phyloP scores from a whole-genome alignment of 2,888 invertebrate genomes.

The Erebia palarica region DNA sequence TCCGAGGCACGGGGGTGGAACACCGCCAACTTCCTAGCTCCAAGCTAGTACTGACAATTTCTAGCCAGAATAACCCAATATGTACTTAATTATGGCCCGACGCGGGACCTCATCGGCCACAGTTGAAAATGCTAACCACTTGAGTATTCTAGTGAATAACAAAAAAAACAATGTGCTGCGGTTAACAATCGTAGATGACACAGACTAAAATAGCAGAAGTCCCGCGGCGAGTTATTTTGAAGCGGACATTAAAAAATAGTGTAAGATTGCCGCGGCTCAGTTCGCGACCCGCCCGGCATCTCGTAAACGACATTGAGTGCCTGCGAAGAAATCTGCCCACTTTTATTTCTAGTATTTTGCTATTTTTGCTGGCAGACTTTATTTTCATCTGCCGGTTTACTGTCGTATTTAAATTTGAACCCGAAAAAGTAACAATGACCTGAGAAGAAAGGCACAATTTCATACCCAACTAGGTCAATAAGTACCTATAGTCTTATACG shows the following conservation, averaged over 20 bases:
- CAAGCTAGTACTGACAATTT: too few relatives aligned
- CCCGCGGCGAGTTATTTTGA: slow-evolving; percentile 48
- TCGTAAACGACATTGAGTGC: slow-evolving; percentile 39
- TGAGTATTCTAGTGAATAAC: too few relatives aligned
- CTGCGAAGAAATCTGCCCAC: slow-evolving; percentile 23
- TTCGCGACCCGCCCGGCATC: slow-evolving; percentile 36
- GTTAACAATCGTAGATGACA: slow-evolving; percentile 22
- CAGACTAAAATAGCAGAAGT: slow-evolving; percentile 5
- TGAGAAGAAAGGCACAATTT: too few relatives aligned
- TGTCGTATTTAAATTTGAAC: too few relatives aligned
- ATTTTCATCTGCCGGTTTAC: neutral
- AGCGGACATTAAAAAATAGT: slow-evolving; percentile 50
- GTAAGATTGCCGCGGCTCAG: slow-evolving; percentile 60
- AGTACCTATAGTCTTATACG: too few relatives aligned
- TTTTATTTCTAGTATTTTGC: slow-evolving; percentile 19
- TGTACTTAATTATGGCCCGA: too few relatives aligned
- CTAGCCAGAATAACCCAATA: too few relatives aligned
- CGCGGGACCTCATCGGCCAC: too few relatives aligned
- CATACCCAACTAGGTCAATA: too few relatives aligned
- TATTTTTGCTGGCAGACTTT: slow-evolving; percentile 12
- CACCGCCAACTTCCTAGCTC: too few relatives aligned
- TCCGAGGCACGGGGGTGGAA: too few relatives aligned
- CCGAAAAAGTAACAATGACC: neutral
- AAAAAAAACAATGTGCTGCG: neutral
- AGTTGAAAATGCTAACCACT: too few relatives aligned